These are phyloP conservation scores for Pseudanteris insignis DNA, from an alignment of 2,888 invertebrate genomes.

Conservation along the genomic window DNA sequence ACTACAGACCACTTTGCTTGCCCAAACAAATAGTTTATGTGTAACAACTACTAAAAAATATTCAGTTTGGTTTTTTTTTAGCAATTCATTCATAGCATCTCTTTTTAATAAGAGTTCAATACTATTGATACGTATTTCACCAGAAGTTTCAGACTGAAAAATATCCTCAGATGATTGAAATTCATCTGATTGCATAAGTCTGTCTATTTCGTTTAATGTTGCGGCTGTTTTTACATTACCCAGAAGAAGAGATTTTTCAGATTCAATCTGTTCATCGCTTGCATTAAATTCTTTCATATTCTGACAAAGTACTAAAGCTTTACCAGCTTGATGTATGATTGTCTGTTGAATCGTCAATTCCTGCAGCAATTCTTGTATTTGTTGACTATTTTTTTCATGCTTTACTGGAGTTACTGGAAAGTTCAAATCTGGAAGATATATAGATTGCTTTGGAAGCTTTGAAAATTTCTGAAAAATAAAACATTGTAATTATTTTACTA, in stretches of 20 bases:
- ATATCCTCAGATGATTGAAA: too few relatives aligned
- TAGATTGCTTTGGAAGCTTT: slow-evolving; percentile 5
- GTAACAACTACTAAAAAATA: slow-evolving; percentile 62
- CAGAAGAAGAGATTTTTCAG: slow-evolving; percentile 67
- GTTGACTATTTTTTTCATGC: slow-evolving; percentile 18
- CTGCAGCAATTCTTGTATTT: slow-evolving; percentile 48
- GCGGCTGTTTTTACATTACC: slow-evolving; percentile 53
- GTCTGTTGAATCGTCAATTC: slow-evolving; percentile 52
- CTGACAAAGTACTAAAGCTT: slow-evolving; percentile 67
- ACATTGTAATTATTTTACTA: background rate
- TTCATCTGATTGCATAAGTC: slow-evolving; percentile 3
- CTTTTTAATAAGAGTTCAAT: slow-evolving; percentile 46
- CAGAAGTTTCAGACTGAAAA: background rate
- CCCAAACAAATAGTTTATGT: slow-evolving; percentile 56
- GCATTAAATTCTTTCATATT: slow-evolving; percentile 66
- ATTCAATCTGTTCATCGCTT: slow-evolving; percentile 69
- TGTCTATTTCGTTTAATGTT: slow-evolving; percentile 49
- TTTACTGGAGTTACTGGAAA: slow-evolving; percentile 13
- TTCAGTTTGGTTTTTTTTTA: slow-evolving; percentile 47
- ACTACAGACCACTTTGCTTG: slow-evolving; percentile 50
- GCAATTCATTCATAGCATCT: slow-evolving; percentile 12
- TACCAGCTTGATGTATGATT: slow-evolving; percentile 62
- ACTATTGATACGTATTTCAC: slow-evolving; percentile 10
- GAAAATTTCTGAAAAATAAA: slow-evolving; percentile 39
- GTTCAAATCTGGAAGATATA: slow-evolving; percentile 18